Evolutionary conservation across 1,140 invertebrate species (phyloP).

Genomic region (Brachionus manjavacas): DNA sequence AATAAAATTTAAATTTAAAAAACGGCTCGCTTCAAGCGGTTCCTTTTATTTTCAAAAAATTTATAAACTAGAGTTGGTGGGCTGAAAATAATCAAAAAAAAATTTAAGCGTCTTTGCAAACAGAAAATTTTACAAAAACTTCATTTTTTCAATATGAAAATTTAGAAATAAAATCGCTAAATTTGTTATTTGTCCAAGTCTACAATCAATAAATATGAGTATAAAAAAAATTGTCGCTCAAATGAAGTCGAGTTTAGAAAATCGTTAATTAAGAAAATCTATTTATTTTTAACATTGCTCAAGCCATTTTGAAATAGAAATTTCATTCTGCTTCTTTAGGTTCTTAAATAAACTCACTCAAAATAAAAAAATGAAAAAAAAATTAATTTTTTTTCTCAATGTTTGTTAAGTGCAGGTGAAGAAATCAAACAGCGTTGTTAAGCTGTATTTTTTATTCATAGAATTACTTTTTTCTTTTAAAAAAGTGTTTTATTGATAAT

Average conservation of each 20-base stretch:
- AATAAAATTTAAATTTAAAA: not conserved
- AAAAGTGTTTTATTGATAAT: not conserved
- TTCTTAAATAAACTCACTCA: not conserved
- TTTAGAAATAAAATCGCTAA: not conserved
- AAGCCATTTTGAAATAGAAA: not conserved
- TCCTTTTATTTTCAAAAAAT: not conserved
- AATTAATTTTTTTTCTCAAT: not conserved
- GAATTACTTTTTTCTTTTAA: not conserved
- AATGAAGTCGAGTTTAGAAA: too few relatives aligned
- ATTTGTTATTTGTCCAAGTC: not conserved
- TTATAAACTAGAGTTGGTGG: not conserved
- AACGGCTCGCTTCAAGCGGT: not conserved
- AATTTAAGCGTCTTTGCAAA: not conserved
- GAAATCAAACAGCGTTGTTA: not conserved
- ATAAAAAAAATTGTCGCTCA: not conserved
- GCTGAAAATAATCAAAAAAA: not conserved
- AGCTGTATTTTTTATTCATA: not conserved
- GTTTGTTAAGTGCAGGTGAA: slow-evolving; percentile 1
- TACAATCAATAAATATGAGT: not conserved
- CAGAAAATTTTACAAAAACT: not conserved
- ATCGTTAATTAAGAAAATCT: too few relatives aligned
- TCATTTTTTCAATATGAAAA: not conserved
- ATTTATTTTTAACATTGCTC: not conserved
- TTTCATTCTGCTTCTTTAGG: not conserved
- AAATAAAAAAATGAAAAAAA: not conserved